phyloP scores from a whole-genome alignment of 2,888 invertebrate genomes.

The Patella depressa region DNA sequence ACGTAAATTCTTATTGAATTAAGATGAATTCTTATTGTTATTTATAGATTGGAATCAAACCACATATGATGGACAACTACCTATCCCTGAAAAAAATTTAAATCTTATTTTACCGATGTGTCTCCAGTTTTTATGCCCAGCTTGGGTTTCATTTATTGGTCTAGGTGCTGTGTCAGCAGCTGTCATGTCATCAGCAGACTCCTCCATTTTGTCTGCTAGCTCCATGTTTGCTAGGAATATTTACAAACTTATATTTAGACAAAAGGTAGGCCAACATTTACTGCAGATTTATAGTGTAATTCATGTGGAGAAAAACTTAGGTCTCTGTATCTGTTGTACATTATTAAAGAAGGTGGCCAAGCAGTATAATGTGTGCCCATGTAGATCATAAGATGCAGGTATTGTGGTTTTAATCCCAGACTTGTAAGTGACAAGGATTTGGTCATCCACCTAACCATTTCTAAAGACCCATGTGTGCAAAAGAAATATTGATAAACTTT shows the following conservation, averaged over 20 bases:
- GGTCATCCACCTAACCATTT: too few relatives aligned
- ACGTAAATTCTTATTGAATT: too few relatives aligned
- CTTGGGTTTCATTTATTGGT: constrained; percentile 96
- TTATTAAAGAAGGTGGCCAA: too few relatives aligned
- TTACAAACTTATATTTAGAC: constrained; percentile 96
- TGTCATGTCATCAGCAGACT: constrained; percentile 99
- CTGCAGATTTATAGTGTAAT: not conserved
- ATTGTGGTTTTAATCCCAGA: too few relatives aligned
- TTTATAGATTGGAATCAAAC: constrained; percentile 94
- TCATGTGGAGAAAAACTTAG: not conserved
- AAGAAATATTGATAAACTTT: too few relatives aligned
- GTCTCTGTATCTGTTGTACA: too few relatives aligned
- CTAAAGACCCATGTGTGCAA: too few relatives aligned
- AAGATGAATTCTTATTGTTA: too few relatives aligned
- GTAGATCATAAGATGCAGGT: too few relatives aligned
- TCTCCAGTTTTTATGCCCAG: constrained; percentile 94
- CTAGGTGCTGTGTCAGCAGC: constrained; percentile 98
- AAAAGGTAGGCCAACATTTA: constrained; percentile 77
- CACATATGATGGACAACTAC: constrained; percentile 76
- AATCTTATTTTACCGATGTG: constrained; percentile 98
- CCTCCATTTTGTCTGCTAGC: constrained; percentile 96
- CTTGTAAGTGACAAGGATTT: too few relatives aligned
- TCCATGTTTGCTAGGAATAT: constrained; percentile 99
- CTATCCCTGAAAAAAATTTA: constrained; percentile 76
- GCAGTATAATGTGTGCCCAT: too few relatives aligned